Percentiles rank a stretch among this genome's conserved stretches.
These are phyloP conservation scores for Argyresthia albistria DNA, from an alignment of 2,888 invertebrate species.

Conservation along the genomic window DNA sequence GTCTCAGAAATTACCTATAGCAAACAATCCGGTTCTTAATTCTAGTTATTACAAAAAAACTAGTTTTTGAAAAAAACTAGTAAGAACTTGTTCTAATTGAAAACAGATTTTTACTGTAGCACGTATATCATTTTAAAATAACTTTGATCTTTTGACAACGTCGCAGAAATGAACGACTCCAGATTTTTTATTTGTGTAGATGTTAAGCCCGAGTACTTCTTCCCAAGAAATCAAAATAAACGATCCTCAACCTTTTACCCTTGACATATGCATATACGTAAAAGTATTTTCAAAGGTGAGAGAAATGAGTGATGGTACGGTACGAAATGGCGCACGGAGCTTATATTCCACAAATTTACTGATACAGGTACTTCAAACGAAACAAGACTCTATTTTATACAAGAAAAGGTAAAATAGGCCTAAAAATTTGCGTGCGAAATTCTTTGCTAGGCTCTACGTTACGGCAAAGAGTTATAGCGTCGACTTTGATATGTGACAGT, in stretches of 20 bases:
- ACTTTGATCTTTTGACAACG: too few species aligned
- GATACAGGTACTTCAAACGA: neutral
- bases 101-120: too few species aligned
- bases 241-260: neutral
- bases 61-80: too few species aligned
- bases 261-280: slow-evolving; percentile 1
- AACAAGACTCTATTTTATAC: neutral
- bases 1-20: too few species aligned
- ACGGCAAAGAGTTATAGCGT: slow-evolving; percentile 32
- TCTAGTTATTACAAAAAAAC: too few species aligned
- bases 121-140: too few species aligned
- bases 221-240: neutral
- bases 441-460: slow-evolving; percentile 21
- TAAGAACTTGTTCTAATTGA: too few species aligned
- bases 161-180: neutral
- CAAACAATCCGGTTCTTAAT: too few species aligned
- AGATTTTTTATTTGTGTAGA: neutral
- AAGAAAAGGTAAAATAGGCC: neutral
- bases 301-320: neutral
- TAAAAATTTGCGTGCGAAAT: slow-evolving; percentile 13
- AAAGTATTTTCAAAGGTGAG: neutral
- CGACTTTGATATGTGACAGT: slow-evolving; percentile 32
- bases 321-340: neutral
- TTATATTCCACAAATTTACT: neutral
- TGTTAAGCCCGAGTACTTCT: too few species aligned